Base-by-base conservation (phyloP, 2,113 vertebrate species). In the Anoplopoma fimbria region DNA sequence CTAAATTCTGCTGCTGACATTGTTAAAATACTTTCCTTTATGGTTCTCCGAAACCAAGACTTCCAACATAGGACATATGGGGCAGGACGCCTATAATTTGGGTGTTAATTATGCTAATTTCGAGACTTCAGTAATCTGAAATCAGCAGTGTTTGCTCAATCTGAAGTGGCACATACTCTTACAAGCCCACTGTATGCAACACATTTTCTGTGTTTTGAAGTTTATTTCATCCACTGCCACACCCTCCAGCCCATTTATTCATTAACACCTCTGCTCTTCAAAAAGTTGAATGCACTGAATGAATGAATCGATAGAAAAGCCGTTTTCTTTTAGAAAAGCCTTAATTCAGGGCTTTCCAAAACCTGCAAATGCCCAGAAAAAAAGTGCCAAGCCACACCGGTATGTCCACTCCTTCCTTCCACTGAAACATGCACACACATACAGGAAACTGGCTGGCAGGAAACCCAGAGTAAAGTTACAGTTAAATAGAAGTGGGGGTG, bases 391-490 rank as follows among this genome's bases (percentile, higher is more conserved):
- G 62, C 19, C 5, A 0, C 38, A 13, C 4, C 1, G 2, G n/a
- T 45, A 23, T 12, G 70, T 57, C 71, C 64, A 40, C 42, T 10
- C 58, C 36, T 69, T 68, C 55, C 29, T 36, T 40, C 6, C 45
- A 60, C 27, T 1, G 33, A 40, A 2, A 31, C 58, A 21, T 21
- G 68, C 51, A 75, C 13, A 36, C 19, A 70, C 58, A 53, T 57
- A 74, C 80, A 88, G 90, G 90, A 92, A 92, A 63, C 75, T 33
- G 77, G 75, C 76, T 79, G 80, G 85, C 89, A 93, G 92, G 89
- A 93, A 92, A 87, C 65, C 69, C 70, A 77, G 84, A 83, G 77
- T 83, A 71, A 75, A 83, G 89, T 89, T 92, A 78, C 88, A 61
- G 82, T 84, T 72, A 63, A 62, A 31, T 75, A 42, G 71, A 51